Conservation (phyloP, 2,113 vertebrate genomes). For the Misgurnus mizolepis region DNA sequence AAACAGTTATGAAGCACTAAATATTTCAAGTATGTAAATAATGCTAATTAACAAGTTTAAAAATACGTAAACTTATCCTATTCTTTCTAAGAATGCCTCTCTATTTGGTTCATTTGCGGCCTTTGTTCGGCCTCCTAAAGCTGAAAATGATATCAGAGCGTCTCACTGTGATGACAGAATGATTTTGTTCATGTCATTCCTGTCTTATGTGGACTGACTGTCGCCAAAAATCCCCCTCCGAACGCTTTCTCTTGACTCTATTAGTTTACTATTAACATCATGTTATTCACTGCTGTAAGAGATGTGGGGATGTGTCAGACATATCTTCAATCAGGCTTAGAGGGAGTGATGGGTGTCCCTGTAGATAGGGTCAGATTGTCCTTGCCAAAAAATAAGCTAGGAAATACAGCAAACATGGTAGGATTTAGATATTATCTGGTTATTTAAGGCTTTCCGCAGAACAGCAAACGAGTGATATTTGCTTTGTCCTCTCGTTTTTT, state of each 20-base stretch:
- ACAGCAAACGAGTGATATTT: neutral
- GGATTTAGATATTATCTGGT: neutral
- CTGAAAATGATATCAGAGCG: neutral
- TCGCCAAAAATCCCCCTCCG: neutral
- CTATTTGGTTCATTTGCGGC: too few species aligned
- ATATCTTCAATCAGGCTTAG: neutral
- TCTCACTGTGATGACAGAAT: neutral
- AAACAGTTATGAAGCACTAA: too few species aligned
- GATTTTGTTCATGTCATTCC: neutral
- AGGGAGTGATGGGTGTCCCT: constrained; percentile 9
- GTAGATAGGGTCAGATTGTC: constrained; percentile 14
- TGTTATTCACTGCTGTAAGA: constrained; percentile 2
- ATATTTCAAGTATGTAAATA: too few species aligned
- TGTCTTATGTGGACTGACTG: neutral
- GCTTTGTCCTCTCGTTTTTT: neutral
- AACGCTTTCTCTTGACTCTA: neutral
- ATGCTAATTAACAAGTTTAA: neutral
- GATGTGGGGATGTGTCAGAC: neutral
- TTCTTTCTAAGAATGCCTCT: too few species aligned
- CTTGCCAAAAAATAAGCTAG: constrained; percentile 14
- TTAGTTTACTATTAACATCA: neutral
- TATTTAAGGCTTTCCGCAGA: constrained; percentile 4
- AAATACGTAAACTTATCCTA: neutral
- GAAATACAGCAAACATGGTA: constrained; percentile 1
- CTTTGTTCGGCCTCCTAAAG: neutral